phyloP scores from a whole-genome alignment of 2,797 vertebrate species.

The Leucoraja ocellata region DNA sequence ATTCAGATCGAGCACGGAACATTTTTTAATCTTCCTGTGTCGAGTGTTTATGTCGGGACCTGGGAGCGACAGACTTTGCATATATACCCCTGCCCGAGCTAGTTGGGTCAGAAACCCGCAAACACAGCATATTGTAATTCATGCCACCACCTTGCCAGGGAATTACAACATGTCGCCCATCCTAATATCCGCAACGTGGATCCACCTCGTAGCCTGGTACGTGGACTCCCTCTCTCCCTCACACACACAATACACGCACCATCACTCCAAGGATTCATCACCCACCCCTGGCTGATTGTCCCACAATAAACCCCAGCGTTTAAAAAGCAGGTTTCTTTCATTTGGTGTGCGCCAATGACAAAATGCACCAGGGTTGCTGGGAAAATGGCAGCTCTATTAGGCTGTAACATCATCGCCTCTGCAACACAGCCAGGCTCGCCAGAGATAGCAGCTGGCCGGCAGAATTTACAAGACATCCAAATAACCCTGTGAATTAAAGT shows the following conservation, averaged over 20 bases:
- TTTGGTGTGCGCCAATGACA: not conserved
- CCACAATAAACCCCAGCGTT: no score
- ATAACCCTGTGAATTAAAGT: not conserved
- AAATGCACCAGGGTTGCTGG: not conserved
- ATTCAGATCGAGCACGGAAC: not conserved
- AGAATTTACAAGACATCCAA: no score
- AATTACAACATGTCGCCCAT: slow-evolving; percentile 31
- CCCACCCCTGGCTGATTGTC: no score
- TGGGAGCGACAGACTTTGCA: not conserved
- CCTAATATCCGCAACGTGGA: not conserved
- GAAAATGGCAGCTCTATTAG: slow-evolving; percentile 16
- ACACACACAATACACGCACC: no score
- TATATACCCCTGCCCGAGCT: not conserved
- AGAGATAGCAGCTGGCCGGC: no score
- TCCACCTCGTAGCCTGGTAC: not conserved
- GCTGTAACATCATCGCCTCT: not conserved
- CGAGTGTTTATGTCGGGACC: no score
- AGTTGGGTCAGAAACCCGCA: no score
- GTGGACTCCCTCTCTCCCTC: no score
- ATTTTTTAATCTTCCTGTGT: no score
- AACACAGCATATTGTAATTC: not conserved
- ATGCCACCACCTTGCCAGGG: not conserved
- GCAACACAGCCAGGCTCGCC: not conserved
- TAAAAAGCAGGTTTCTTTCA: not conserved
- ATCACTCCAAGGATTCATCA: no score